A percentile compares a stretch with the other conserved stretches of the same genome.
Conservation (phyloP, 1,140 invertebrate species). For the Chelonus insularis region DNA sequence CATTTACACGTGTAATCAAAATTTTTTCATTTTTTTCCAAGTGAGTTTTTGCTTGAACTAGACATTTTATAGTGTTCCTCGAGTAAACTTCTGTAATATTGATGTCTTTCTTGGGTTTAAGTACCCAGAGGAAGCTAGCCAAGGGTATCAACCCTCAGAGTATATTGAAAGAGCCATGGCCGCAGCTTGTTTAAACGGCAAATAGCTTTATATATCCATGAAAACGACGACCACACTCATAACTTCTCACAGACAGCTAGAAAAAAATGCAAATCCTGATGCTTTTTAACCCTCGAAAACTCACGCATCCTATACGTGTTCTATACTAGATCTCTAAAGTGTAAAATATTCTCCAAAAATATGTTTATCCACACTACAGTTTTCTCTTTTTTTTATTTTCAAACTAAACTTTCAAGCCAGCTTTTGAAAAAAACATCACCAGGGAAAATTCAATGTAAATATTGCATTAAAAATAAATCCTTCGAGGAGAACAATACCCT, state of each 20-base stretch:
- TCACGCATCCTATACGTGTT: background rate
- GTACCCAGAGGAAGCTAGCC: constrained; percentile 1
- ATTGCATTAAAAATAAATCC: no score
- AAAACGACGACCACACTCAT: background rate
- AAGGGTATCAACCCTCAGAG: constrained; percentile 7
- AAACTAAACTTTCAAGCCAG: no score
- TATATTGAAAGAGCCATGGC: constrained; percentile 32
- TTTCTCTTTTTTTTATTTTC: no score
- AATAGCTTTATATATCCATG: constrained; percentile 23
- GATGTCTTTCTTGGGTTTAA: constrained; percentile 30
- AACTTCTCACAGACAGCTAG: background rate
- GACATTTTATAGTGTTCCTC: constrained; percentile 1
- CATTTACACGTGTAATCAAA: no score
- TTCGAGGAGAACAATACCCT: no score
- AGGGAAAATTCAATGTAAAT: no score
- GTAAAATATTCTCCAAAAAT: no score
- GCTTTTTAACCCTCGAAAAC: background rate
- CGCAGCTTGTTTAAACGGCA: constrained; percentile 32
- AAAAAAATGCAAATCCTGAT: background rate
- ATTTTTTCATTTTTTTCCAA: no score
- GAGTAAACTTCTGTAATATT: constrained; percentile 29
- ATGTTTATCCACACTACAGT: no score
- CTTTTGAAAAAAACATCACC: no score
- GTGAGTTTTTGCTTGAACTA: no score
- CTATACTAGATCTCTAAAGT: background rate